Conservation (phyloP, 1,140 invertebrate genomes). For the Drosophila triauraria region DNA sequence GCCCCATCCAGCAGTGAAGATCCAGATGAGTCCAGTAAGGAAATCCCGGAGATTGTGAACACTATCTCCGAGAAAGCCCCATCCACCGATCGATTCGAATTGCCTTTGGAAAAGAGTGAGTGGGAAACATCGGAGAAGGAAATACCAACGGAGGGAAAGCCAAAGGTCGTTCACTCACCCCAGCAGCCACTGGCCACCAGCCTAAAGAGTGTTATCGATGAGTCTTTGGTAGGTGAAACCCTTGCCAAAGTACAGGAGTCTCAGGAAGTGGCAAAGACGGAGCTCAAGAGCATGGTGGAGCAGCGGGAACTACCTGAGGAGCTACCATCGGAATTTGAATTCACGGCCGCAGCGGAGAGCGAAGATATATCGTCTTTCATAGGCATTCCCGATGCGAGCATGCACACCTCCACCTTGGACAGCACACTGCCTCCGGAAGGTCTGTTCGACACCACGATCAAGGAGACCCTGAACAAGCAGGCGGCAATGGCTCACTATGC, state of each 20-base stretch:
- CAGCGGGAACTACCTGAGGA: conserved; percentile 87
- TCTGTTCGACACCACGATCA: conserved; percentile 70
- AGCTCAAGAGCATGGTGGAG: conserved; percentile 86
- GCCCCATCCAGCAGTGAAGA: conserved; percentile 73
- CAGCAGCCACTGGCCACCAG: conserved; percentile 72
- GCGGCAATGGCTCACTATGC: conserved; percentile 76
- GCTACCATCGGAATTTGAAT: conserved; percentile 90
- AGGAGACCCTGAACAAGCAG: conserved; percentile 70
- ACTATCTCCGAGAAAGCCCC: conserved; percentile 63
- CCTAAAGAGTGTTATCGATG: conserved; percentile 84
- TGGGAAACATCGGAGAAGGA: conserved; percentile 81
- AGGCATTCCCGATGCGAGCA: conserved; percentile 62
- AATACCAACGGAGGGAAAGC: conserved; percentile 62
- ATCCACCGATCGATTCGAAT: conserved; percentile 61
- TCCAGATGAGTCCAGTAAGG: conserved; percentile 71
- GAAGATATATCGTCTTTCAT: conserved; percentile 73
- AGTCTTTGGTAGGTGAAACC: conserved; percentile 86
- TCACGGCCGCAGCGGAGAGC: conserved; percentile 27
- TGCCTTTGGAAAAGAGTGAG: conserved; percentile 80
- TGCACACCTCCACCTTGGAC: conserved; percentile 60
- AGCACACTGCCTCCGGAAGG: conserved; percentile 62
- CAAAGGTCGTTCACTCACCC: conserved; percentile 84
- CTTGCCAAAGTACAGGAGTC: conserved; percentile 90
- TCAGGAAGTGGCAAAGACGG: conserved; percentile 88
- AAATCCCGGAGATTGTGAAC: conserved; percentile 68